Evolutionary conservation across 2,113 vertebrate species (phyloP), one percentile per base, ranked within the genome.

Genomic region (Thunnus maccoyii): DNA sequence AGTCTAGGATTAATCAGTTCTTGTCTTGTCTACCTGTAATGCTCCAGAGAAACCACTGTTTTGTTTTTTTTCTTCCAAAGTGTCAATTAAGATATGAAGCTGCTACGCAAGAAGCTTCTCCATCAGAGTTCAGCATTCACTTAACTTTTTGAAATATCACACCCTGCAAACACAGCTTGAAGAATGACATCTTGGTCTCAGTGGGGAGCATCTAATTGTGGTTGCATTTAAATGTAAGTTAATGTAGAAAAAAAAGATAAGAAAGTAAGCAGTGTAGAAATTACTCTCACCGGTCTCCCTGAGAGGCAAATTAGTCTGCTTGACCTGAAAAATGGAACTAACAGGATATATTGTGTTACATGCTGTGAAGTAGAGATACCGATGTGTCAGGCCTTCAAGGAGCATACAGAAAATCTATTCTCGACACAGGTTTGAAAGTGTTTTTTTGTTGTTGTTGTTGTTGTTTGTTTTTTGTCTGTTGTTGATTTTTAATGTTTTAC

Each of bases 361-460:
- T 47, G 16, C 32, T 61, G 65, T 80, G 52, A 70, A 70, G 22
- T 61, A 70, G 16, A 66, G 18, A 70, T 60, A 57, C 56, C 4
- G 30, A 57, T 58, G 36, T 52, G 44, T 65, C 58, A 66, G 55
- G 14, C 30, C 13, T 68, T 74, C 54, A 61, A 47, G 46, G 47
- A 32, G 17, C 17, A 18, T 1, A 47, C 56, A 47, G 30, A 46
- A 41, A 30, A 44, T 8, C 30, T 30, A 61, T 61, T 58, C 72
- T 41, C 68, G 61, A 50, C 44, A 18, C 17, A 64, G 58, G 47
- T 30, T 30, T 30, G 27, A 30, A 30, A 30, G 27, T 30, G 27
- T 30, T 30, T 30, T 3, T 30, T 30, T n/a, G n/a, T 30, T 30
- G 22, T 22, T 22, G 22, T 22, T 22, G 22, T 30, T 30, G 27